These are phyloP conservation scores for Nipponacmea schrenckii DNA, from an alignment of 2,888 invertebrate species.

Conservation along the genomic window DNA sequence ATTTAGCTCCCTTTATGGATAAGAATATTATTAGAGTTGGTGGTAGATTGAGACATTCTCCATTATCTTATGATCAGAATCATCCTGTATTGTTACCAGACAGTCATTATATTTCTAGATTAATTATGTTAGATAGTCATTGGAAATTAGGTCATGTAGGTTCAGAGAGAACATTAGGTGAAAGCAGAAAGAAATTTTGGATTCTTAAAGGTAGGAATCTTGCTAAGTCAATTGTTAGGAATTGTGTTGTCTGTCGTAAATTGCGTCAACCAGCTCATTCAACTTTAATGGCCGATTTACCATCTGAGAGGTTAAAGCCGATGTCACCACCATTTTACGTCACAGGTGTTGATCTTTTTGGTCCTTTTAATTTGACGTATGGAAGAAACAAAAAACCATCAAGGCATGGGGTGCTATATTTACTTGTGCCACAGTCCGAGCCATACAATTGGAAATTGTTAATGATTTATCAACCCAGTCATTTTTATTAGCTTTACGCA, in stretches of 20 bases:
- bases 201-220: slow-evolving; percentile 13
- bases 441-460: not conserved
- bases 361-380: not conserved
- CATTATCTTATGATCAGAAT: too few species aligned
- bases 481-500: not conserved
- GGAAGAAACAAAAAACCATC: not conserved
- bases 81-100: too few species aligned
- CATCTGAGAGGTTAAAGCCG: not conserved
- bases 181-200: slow-evolving; percentile 8
- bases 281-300: slow-evolving; percentile 9
- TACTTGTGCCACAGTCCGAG: not conserved
- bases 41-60: too few species aligned
- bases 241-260: slow-evolving; percentile 16
- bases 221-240: not conserved
- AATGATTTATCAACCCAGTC: not conserved
- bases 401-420: slow-evolving; percentile 9
- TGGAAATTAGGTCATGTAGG: too few species aligned
- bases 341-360: slow-evolving; percentile 1
- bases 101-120: too few species aligned
- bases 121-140: too few species aligned
- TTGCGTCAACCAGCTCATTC: not conserved
- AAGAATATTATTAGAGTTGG: too few species aligned
- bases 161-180: slow-evolving; percentile 15
- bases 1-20: too few species aligned
- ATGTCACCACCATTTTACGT: slow-evolving; percentile 3